Evolutionary conservation across 1,140 invertebrate genomes (phyloP).

Genomic region (Hypothenemus hampei): DNA sequence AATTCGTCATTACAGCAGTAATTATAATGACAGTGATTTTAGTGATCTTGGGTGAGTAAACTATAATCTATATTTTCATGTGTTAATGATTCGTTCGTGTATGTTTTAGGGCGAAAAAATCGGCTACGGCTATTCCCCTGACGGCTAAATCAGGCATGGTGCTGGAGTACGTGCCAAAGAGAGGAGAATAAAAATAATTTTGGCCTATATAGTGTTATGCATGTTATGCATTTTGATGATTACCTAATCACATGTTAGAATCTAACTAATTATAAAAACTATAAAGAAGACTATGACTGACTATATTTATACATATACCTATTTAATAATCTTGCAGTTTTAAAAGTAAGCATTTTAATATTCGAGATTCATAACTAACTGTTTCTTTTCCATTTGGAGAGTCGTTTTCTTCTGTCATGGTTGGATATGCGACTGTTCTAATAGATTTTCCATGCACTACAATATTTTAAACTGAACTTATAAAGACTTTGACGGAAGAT

Average conservation of each 20-base stretch:
- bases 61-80: background rate
- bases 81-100: background rate
- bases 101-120: slow-evolving; percentile 38
- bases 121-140: slow-evolving; percentile 40
- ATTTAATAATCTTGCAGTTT: slow-evolving; percentile 57
- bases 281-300: background rate
- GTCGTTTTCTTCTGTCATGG: slow-evolving; percentile 68
- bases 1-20: slow-evolving; percentile 51
- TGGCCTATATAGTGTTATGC: too few relatives aligned
- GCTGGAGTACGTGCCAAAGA: slow-evolving; percentile 48
- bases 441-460: slow-evolving; percentile 81
- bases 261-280: too few relatives aligned
- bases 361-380: slow-evolving; percentile 86
- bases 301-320: slow-evolving; percentile 3
- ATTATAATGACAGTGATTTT: slow-evolving; percentile 46
- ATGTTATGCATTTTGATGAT: too few relatives aligned
- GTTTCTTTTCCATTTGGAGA: slow-evolving; percentile 80
- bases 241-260: background rate
- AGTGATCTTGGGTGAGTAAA: slow-evolving; percentile 45
- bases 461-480: background rate
- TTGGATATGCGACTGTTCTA: slow-evolving; percentile 75
- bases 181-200: slow-evolving; percentile 21
- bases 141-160: slow-evolving; percentile 47
- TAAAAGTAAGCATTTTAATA: slow-evolving; percentile 78
- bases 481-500: background rate